These are phyloP conservation scores for Coregonus suidteri DNA, from an alignment of 2,797 vertebrate genomes.

Conservation along the genomic window DNA sequence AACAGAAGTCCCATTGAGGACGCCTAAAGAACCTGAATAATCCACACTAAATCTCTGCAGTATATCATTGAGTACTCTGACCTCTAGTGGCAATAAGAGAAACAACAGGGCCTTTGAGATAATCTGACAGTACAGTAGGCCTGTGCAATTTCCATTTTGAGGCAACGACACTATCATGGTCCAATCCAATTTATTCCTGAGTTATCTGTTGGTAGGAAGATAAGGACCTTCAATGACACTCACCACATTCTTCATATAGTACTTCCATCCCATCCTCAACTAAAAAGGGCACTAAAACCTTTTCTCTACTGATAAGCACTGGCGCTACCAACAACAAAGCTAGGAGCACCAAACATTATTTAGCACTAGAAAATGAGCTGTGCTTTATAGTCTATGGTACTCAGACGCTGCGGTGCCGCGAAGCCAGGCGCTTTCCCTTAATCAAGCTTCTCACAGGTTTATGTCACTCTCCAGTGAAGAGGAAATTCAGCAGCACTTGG, in stretches of 20 bases:
- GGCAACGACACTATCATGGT: no score
- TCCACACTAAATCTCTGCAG: neutral
- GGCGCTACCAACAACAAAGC: no score
- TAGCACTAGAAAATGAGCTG: no score
- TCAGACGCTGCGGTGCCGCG: no score
- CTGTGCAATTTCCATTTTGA: neutral
- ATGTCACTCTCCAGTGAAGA: no score
- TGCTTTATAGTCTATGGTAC: no score
- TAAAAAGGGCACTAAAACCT: no score
- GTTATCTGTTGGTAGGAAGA: neutral
- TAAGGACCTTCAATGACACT: neutral
- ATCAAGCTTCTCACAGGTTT: no score
- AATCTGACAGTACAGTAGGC: neutral
- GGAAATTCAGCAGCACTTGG: no score
- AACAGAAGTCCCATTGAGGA: neutral
- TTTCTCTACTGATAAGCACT: no score
- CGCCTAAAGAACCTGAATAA: neutral
- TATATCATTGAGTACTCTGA: neutral
- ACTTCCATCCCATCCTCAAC: neutral
- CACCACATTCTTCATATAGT: neutral
- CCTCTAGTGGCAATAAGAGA: conserved; percentile 1
- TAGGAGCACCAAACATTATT: no score
- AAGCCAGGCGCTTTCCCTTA: no score
- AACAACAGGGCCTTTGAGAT: neutral
- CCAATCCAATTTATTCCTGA: neutral